Base-by-base conservation (phyloP, 2,888 invertebrate genomes). In the Hyles lineata region DNA sequence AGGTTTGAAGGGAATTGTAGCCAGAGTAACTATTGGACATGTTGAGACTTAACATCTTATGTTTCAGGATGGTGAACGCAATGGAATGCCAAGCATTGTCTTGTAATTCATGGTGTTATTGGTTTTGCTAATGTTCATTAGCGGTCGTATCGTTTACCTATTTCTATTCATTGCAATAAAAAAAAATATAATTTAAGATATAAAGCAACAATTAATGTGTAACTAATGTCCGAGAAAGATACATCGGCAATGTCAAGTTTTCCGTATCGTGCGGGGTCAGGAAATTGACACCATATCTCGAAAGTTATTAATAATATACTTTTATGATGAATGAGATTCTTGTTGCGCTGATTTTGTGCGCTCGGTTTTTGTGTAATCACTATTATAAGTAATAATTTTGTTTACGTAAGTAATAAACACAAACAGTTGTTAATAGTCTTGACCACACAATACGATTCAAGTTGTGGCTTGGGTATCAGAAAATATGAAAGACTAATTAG, bases 181-280 rank as follows among this genome's bases (percentile, higher is more conserved):
- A 55, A 55, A 55, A 19, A n/a, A n/a, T 0, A 55, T 55, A n/a
- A 3, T 29, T 15, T 15, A 9, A 9, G 35, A 35, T 21, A 19
- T 21, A n/a, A 9, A 23, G 32, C 32, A 35, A 67, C 50, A 5
- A 50, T 43, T 15, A 25, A 43, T 15, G 21, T 21, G 11, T 43
- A 8, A 50, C 50, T 43, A 67, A 23, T 21, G 1, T 2, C 0
- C 6, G 7, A 35, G 32, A 61, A 9, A 61, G 23, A 58, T 29
- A 63, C 61, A 32, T n/a, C 32, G 29, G n/a, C 72, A 72, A 58
- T 58, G 67, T 43, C 72, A 67, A 67, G 72, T 72, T 67, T 72
- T 72, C 32, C 21, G 63, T 58, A 67, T 67, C 63, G 55, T n/a
- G 32, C 35, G 72, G 35, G 72, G 72, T 72, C 72, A 72, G 72